Base-by-base conservation (phyloP, 2,113 vertebrate genomes). In the Ariopsis seemanni region DNA sequence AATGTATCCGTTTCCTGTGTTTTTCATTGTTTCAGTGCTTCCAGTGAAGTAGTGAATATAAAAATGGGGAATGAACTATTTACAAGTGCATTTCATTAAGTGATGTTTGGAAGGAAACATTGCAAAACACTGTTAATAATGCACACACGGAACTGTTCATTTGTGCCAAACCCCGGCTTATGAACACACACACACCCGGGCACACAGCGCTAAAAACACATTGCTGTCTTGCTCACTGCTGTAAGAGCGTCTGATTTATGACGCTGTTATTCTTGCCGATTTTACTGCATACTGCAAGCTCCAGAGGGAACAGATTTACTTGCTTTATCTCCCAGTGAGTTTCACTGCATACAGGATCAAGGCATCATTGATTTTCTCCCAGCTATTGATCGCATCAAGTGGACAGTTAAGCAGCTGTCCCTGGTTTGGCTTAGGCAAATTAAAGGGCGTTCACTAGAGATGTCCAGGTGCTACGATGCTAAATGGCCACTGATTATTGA, bases 371-470 rank as follows among this genome's bases (percentile, higher is more conserved):
- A 95, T 94, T 90, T 83, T 85, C 91, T 92, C 89, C 91, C 92
- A 90, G 91, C 87, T 89, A 92, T 88, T 92, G 87, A 93, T 93
- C 89, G 90, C 92, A 95, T 95, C 92, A 93, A 95, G 94, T 55
- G 89, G 63, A 86, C 86, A 88, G 91, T 85, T 94, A 94, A 94
- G 93, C 92, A 94, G 91, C 92, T 91, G 91, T 75, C 90, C 88
- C 88, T 10, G 69, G 89, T 93, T 91, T 90, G 92, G 90, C 89
- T 92, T 90, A 92, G 52, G 88, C 89, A 87, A 90, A 90, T 90
- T 90, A 91, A 90, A 88, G 90, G 90, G 83, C 88, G 42, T 3
- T 42, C 42, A 87, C 67, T 57, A 27, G 53, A 52, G 69, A 52
- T 14, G 52, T 53, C 72, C 65, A 82, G 89, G 67, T 87, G 83